Evolutionary conservation across 2,113 vertebrate species (phyloP).

Genomic region (Columba janthina): DNA sequence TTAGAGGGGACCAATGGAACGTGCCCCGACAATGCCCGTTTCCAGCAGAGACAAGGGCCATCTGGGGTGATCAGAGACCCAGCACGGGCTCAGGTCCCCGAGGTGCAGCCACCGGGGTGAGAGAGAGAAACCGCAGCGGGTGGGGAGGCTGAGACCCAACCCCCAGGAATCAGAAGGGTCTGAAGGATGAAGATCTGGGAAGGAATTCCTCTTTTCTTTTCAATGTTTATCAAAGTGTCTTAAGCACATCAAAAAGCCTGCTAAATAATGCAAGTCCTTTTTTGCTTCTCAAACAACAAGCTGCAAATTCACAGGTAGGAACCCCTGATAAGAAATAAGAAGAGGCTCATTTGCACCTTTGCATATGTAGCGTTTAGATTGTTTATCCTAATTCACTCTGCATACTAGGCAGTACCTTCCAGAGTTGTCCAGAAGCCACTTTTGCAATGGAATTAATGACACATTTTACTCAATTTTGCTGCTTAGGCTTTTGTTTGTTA

Average conservation of each 20-base stretch:
- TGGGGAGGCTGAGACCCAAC: background rate
- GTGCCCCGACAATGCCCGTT: background rate
- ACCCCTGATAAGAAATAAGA: background rate
- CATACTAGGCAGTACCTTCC: background rate
- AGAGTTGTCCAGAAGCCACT: background rate
- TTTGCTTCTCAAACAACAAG: background rate
- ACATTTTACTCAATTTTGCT: background rate
- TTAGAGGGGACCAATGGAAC: background rate
- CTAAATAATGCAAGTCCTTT: background rate
- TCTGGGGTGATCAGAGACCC: background rate
- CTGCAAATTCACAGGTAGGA: background rate
- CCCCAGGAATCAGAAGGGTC: background rate
- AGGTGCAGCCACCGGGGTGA: rapidly evolving
- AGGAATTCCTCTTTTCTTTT: background rate
- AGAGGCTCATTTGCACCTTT: background rate
- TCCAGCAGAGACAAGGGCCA: background rate
- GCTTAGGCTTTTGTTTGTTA: background rate
- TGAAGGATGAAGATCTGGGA: background rate
- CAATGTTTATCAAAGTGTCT: background rate
- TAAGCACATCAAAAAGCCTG: background rate
- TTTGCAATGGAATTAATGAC: background rate
- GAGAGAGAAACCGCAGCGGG: background rate
- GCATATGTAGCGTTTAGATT: background rate
- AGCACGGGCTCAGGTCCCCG: rapidly evolving
- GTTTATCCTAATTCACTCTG: background rate